These are phyloP conservation scores for Liodrosophila aerea DNA, from an alignment of 2,888 invertebrate genomes.

Conservation along the genomic window DNA sequence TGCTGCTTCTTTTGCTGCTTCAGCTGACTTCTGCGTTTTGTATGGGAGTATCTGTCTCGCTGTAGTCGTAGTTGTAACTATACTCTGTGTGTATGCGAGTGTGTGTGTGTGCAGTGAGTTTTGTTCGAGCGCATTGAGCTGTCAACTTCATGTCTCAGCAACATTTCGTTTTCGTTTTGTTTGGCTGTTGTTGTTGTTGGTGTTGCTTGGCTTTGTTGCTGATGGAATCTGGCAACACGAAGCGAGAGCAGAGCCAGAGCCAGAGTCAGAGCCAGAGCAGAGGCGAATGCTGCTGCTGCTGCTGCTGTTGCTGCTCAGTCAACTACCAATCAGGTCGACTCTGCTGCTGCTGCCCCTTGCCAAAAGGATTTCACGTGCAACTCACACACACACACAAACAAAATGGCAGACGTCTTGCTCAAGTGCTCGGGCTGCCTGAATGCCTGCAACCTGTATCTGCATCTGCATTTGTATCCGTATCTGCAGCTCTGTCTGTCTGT, in stretches of 20 bases:
- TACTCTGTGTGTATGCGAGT: constrained; percentile 20
- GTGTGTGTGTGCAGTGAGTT: constrained; percentile 52
- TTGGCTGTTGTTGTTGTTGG: constrained; percentile 34
- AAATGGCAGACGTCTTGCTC: constrained; percentile 76
- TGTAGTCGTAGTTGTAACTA: constrained; percentile 1
- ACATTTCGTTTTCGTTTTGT: constrained; percentile 75
- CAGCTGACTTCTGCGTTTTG: constrained; percentile 41
- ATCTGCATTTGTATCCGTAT: constrained; percentile 32
- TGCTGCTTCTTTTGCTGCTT: constrained; percentile 49
- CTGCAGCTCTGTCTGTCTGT: constrained; percentile 20
- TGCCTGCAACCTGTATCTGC: constrained; percentile 60
- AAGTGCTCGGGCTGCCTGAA: constrained; percentile 41
- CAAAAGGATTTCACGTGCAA: constrained; percentile 75
- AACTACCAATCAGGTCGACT: constrained; percentile 79
- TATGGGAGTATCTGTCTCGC: constrained; percentile 27
- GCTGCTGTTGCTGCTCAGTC: constrained; percentile 39
- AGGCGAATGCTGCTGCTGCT: constrained; percentile 52
- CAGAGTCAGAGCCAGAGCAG: constrained; percentile 32
- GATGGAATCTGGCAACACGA: constrained; percentile 71
- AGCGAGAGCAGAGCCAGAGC: constrained; percentile 52
- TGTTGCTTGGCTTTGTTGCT: constrained; percentile 63
- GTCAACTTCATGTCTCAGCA: constrained; percentile 80
- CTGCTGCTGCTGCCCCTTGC: constrained; percentile 63
- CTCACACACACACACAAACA: constrained; percentile 45
- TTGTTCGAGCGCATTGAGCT: constrained; percentile 81